Evolutionary conservation across 2,888 invertebrate species (phyloP).

Genomic region (Netelia virgata): DNA sequence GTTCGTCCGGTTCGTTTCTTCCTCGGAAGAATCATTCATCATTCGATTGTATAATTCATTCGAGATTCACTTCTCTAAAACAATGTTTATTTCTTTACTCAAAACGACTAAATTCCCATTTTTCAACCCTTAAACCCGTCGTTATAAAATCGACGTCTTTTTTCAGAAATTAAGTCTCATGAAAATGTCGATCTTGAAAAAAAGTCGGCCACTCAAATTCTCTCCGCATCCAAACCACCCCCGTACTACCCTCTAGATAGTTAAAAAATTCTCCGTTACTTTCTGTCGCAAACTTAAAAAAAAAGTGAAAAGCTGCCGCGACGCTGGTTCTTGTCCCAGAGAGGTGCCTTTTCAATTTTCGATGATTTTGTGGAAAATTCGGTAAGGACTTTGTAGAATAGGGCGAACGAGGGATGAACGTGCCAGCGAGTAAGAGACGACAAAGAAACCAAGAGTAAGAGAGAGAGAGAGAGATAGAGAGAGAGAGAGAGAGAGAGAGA

Average conservation of each 20-base stretch:
- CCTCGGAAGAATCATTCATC: no score
- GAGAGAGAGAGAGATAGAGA: neutral
- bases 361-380: slow-evolving; percentile 84
- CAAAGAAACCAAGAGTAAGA: slow-evolving; percentile 4
- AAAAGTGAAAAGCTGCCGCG: neutral
- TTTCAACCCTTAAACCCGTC: neutral
- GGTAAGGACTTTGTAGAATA: slow-evolving; percentile 78
- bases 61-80: neutral
- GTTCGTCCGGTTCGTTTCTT: no score
- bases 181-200: neutral
- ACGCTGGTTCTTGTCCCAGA: slow-evolving; percentile 10
- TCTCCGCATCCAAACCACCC: slow-evolving; percentile 2
- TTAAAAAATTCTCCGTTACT: slow-evolving; percentile 66
- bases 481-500: slow-evolving; percentile 11
- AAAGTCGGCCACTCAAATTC: slow-evolving; percentile 1
- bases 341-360: slow-evolving; percentile 83
- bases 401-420: slow-evolving; percentile 33
- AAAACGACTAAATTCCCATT: neutral
- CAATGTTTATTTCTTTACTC: neutral
- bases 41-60: neutral
- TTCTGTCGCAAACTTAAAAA: slow-evolving; percentile 66
- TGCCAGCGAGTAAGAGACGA: neutral
- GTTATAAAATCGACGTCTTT: neutral
- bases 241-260: neutral
- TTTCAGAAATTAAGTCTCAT: neutral